Percentiles rank a stretch among this genome's conserved stretches.
Evolutionary conservation across 2,113 vertebrate genomes (phyloP).

Genomic region (Hippolais icterina): DNA sequence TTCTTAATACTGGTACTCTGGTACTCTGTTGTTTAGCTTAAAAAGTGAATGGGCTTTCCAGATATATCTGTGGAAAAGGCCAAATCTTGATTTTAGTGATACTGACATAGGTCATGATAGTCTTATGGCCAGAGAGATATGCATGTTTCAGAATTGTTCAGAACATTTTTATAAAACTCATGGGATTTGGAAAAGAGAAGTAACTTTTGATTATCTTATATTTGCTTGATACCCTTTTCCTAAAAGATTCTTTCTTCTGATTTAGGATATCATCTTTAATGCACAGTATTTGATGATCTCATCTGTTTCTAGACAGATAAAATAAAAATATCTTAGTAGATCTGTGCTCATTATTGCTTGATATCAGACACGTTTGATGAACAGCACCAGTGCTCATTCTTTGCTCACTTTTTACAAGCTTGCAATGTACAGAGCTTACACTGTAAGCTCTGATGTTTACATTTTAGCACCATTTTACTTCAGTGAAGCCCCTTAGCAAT

Average conservation of each 20-base stretch:
- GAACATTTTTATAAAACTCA: not conserved
- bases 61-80: not conserved
- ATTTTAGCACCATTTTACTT: not conserved
- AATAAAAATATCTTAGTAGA: not conserved
- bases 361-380: not conserved
- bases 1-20: not conserved
- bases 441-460: not conserved
- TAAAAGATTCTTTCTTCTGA: not conserved
- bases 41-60: not conserved
- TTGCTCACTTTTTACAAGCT: not conserved
- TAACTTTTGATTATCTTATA: not conserved
- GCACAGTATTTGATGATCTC: not conserved
- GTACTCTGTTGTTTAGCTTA: not conserved
- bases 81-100: not conserved
- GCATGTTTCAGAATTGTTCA: not conserved
- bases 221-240: not conserved
- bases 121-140: not conserved
- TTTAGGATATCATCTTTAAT: not conserved
- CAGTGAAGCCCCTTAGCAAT: not conserved
- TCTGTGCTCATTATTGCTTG: not conserved
- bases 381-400: not conserved
- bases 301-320: not conserved
- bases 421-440: not conserved
- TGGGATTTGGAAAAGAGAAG: not conserved
- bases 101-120: not conserved